These are phyloP conservation scores for Asbolus verrucosus DNA, from an alignment of 1,140 invertebrate species.

Conservation along the genomic window DNA sequence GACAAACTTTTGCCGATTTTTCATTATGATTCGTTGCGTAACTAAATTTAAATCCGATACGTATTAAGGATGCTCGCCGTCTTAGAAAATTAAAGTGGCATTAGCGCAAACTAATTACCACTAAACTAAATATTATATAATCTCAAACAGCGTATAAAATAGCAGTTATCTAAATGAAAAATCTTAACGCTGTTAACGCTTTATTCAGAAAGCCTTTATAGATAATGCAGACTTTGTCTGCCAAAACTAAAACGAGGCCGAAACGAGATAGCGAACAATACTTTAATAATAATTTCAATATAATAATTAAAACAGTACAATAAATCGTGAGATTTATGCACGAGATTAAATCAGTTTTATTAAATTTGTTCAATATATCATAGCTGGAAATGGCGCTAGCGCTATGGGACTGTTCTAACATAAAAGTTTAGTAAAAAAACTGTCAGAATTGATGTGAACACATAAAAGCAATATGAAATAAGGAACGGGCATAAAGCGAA, in stretches of 20 bases:
- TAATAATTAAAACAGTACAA: conserved; percentile 21
- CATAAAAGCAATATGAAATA: conserved; percentile 36
- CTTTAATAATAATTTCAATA: conserved; percentile 34
- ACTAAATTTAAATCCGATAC: conserved; percentile 31
- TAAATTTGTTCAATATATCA: conserved; percentile 14
- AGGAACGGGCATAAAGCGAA: conserved; percentile 23
- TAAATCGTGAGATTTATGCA: conserved; percentile 26
- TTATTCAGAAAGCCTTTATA: conserved; percentile 23
- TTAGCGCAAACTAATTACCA: conserved; percentile 43
- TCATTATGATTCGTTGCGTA: conserved; percentile 3
- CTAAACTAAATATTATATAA: conserved; percentile 42
- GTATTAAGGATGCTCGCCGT: too few species aligned
- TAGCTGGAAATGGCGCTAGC: neutral
- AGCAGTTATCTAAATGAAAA: conserved; percentile 43
- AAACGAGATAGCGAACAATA: conserved; percentile 15
- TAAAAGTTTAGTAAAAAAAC: conserved; percentile 30
- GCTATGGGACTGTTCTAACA: neutral
- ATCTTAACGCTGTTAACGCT: conserved; percentile 43
- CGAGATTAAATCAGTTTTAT: conserved; percentile 28
- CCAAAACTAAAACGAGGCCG: conserved; percentile 27
- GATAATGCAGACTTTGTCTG: conserved; percentile 37
- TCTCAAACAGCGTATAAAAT: conserved; percentile 42
- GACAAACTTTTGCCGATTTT: neutral
- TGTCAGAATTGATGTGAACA: conserved; percentile 40
- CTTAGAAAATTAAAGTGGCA: conserved; percentile 41